Evolutionary conservation across 2,113 vertebrate species (phyloP).

Genomic region (Reinhardtius hippoglossoides): DNA sequence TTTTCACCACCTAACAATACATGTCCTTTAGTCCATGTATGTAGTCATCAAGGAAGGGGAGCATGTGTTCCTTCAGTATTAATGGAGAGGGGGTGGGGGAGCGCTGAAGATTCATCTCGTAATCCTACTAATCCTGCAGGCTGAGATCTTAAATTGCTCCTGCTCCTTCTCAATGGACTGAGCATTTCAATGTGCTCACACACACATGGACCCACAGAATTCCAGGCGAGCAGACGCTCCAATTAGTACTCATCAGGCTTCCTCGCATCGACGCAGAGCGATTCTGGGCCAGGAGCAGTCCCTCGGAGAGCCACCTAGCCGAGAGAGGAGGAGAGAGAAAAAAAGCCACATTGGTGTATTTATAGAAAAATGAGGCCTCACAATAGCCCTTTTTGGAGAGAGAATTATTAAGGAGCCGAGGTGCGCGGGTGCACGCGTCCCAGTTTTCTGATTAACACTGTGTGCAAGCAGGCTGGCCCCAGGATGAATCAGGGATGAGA

Average conservation of each 20-base stretch:
- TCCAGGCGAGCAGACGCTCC: conserved; percentile 73
- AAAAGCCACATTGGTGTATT: conserved; percentile 81
- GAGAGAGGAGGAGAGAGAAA: conserved; percentile 74
- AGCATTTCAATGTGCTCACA: conserved; percentile 31
- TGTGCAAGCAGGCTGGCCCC: conserved; percentile 60
- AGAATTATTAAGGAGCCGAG: conserved; percentile 85
- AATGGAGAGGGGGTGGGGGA: conserved; percentile 54
- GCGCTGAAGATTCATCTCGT: conserved; percentile 71
- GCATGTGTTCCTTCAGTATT: conserved; percentile 60
- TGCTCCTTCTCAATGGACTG: conserved; percentile 65
- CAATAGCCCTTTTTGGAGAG: conserved; percentile 85
- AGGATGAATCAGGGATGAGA: conserved; percentile 79
- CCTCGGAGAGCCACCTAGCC: conserved; percentile 83
- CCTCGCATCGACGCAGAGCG: conserved; percentile 70
- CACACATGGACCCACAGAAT: conserved; percentile 46
- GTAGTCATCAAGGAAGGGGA: conserved; percentile 30
- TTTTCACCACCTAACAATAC: neutral
- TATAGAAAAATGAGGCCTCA: conserved; percentile 88
- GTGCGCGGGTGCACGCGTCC: conserved; percentile 81
- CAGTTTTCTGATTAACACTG: conserved; percentile 85
- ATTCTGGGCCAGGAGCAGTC: conserved; percentile 85
- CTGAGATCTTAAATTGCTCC: conserved; percentile 77
- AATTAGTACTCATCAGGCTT: conserved; percentile 79
- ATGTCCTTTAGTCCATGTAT: neutral
- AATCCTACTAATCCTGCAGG: conserved; percentile 83